Evolutionary conservation across 2,888 invertebrate genomes (phyloP).

Genomic region (Ichneumon xanthorius): DNA sequence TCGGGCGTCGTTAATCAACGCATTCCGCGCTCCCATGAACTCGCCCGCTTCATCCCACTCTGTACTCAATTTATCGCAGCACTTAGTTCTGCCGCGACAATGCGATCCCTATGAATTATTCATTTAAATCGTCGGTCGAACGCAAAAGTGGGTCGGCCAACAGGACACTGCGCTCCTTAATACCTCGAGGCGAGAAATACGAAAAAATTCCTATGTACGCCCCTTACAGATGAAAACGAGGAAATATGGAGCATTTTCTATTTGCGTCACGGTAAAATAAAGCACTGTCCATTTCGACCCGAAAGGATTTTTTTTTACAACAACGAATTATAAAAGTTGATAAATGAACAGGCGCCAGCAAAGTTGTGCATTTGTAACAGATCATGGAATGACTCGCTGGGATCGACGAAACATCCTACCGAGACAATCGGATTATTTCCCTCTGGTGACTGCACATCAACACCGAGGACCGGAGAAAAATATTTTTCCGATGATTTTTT

Average conservation of each 20-base stretch:
- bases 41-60: neutral
- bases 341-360: neutral
- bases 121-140: neutral
- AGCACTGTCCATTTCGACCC: too few species aligned
- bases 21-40: neutral
- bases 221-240: neutral
- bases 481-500: neutral
- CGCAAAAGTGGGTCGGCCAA: conserved; percentile 2
- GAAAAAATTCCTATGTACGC: neutral
- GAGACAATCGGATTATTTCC: neutral
- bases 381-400: neutral
- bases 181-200: neutral
- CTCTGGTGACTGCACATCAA: neutral
- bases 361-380: neutral
- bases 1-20: neutral
- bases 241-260: too few species aligned
- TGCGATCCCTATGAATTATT: neutral
- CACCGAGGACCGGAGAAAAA: neutral
- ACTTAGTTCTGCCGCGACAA: neutral
- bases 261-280: neutral
- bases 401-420: neutral
- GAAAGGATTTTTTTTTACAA: neutral
- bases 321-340: neutral
- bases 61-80: neutral
- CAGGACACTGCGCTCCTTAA: neutral